These are phyloP conservation scores for Lates calcarifer DNA, from an alignment of 2,113 vertebrate genomes.

Conservation along the genomic window DNA sequence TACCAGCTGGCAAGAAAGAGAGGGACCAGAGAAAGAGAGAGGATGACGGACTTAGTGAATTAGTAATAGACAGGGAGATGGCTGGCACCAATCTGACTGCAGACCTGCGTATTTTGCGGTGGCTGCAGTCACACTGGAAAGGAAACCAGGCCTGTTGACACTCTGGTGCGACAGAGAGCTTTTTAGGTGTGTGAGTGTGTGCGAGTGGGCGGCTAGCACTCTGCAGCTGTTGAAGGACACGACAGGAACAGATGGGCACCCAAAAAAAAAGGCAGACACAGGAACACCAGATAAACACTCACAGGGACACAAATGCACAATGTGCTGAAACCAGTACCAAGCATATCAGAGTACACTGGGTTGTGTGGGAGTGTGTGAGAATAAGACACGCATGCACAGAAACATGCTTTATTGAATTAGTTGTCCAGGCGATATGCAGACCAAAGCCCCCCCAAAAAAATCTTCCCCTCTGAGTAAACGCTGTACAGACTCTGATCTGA, in stretches of 20 bases:
- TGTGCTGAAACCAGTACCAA: conserved; percentile 5
- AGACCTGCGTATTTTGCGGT: not conserved
- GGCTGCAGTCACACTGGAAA: conserved; percentile 33
- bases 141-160: conserved; percentile 56
- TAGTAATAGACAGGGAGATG: conserved; percentile 33
- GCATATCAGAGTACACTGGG: not conserved
- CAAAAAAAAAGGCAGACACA: not conserved
- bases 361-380: not conserved
- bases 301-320: conserved; percentile 4
- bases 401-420: not conserved
- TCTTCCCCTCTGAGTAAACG: not conserved
- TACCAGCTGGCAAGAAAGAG: conserved; percentile 10
- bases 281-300: conserved; percentile 34
- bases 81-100: conserved; percentile 32
- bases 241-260: conserved; percentile 66
- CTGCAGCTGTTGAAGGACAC: conserved; percentile 73
- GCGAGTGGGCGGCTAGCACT: conserved; percentile 46
- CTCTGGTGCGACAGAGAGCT: conserved; percentile 44
- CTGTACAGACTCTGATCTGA: not conserved
- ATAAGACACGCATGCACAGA: not conserved
- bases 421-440: not conserved
- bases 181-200: conserved; percentile 56
- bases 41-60: conserved; percentile 15
- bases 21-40: not conserved
- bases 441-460: not conserved